These are phyloP conservation scores for Hylaea fasciaria DNA, from an alignment of 2,888 invertebrate genomes.

Conservation along the genomic window DNA sequence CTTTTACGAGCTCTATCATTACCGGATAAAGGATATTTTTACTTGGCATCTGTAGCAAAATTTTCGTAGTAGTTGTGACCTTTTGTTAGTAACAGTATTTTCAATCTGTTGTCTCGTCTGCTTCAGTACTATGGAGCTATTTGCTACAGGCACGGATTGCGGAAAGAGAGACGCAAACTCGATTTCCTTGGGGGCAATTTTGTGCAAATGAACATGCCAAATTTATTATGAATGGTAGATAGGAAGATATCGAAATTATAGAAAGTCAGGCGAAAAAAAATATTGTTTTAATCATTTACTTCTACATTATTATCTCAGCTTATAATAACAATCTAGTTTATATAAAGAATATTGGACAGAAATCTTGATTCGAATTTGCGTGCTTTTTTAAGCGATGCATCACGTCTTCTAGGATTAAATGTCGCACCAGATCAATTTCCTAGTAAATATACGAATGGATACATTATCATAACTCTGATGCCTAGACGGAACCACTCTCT, in stretches of 20 bases:
- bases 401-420: too few relatives aligned
- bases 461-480: not conserved
- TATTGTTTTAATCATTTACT: not conserved
- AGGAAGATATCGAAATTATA: not conserved
- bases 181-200: conserved; percentile 65
- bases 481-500: not conserved
- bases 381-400: too few relatives aligned
- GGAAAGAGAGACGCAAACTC: conserved; percentile 68
- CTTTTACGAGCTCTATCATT: conserved; percentile 21
- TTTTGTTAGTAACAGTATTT: conserved; percentile 60
- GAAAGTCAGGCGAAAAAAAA: not conserved
- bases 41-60: conserved; percentile 37
- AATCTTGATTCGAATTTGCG: too few relatives aligned
- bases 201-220: conserved; percentile 69
- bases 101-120: conserved; percentile 80
- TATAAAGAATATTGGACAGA: too few relatives aligned
- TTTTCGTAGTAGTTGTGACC: conserved; percentile 58
- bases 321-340: too few relatives aligned
- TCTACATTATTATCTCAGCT: not conserved
- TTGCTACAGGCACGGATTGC: conserved; percentile 75
- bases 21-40: conserved; percentile 48
- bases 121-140: conserved; percentile 71
- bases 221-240: conserved; percentile 41
- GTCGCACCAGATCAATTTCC: not conserved
- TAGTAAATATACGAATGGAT: not conserved